Evolutionary conservation across 2,888 invertebrate genomes (phyloP), one percentile per base, ranked within the genome.

Genomic region (Polydrusus cervinus): DNA sequence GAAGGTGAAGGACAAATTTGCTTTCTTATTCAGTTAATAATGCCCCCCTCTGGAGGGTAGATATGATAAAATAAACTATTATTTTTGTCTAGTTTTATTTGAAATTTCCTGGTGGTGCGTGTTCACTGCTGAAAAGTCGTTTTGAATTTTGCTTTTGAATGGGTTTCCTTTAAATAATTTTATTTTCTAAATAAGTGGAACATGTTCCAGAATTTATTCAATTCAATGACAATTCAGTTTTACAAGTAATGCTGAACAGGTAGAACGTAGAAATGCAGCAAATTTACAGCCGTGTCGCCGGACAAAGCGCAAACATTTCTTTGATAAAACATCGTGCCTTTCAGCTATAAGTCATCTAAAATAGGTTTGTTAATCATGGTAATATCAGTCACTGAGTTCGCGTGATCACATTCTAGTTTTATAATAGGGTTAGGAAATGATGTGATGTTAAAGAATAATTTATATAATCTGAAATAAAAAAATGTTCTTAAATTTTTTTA

Each of bases 251-350:
- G 16, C 16, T 16, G 16, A 16, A 0, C 47, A 16, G 25, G 51
- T 10, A 20, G 18, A 10, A 16, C 34, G 20, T 13, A 53, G 25
- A 25, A 53, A 53, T n/a, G 11, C 25, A 25, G 51, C 20, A 25
- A 25, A 53, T 53, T 25, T 25, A 25, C 53, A 53, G 13, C 25
- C 5, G 18, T 53, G 53, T 53, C 53, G 25, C 53, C 53, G 53
- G 30, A 53, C 53, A 25, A 53, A 53, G 53, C 25, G 25, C 25
- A 53, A 18, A 51, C 25, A 25, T 25, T 53, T 53, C 53, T 53
- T n/a, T 13, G 25, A 25, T 53, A 25, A n/a, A 25, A 25, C 25
- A 30, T 53, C 53, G 53, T 53, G 53, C 53, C 53, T 25, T 53
- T 53, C 25, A 11, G 25, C 25, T n/a, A 53, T 53, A 53, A 25